A percentile compares a stretch with the other conserved stretches of the same genome.
phyloP scores from a whole-genome alignment of 2,888 invertebrate genomes.

The Tillus elongatus region DNA sequence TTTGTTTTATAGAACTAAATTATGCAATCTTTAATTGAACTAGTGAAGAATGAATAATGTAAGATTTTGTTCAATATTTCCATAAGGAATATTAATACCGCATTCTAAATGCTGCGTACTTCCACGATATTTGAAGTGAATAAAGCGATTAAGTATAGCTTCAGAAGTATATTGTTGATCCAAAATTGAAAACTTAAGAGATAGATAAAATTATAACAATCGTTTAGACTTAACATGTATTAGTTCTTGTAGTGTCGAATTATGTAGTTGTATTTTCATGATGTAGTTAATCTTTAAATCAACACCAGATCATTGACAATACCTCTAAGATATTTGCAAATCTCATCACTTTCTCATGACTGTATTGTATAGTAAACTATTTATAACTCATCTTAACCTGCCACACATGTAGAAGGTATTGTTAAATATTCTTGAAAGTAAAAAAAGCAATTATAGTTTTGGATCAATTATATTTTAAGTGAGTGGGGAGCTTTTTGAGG shows the following conservation, averaged over 20 bases:
- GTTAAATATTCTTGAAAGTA: too few species aligned
- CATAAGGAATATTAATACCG: constrained; percentile 14
- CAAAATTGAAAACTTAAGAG: background rate
- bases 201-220: too few species aligned
- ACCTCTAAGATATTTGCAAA: too few species aligned
- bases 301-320: background rate
- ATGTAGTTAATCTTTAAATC: constrained; percentile 1
- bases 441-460: background rate
- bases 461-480: constrained; percentile 1
- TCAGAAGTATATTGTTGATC: background rate
- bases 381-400: background rate
- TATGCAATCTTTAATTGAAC: too few species aligned
- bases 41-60: background rate
- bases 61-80: too few species aligned
- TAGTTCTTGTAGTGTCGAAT: background rate
- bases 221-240: too few species aligned
- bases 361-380: too few species aligned
- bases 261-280: too few species aligned
- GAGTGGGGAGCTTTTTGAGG: constrained; percentile 1
- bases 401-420: too few species aligned
- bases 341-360: too few species aligned
- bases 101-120: constrained; percentile 28
- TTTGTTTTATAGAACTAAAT: too few species aligned
- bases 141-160: background rate
- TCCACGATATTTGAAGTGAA: constrained; percentile 22